These are phyloP conservation scores for Pygmarrhopalites habei DNA, from an alignment of 1,140 invertebrate species.

Conservation along the genomic window DNA sequence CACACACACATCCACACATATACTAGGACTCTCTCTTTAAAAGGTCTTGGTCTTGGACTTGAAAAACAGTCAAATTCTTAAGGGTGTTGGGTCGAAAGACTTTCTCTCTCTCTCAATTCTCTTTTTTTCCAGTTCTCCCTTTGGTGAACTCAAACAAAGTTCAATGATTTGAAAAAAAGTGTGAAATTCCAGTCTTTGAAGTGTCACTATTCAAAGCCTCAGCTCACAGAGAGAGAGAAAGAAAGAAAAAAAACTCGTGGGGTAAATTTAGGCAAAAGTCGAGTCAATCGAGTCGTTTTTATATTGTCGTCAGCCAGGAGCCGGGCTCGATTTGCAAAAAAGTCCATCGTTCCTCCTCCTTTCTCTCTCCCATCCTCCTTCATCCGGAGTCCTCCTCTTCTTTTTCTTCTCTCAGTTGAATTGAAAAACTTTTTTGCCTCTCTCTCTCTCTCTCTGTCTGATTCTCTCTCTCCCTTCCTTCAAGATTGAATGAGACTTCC, in stretches of 20 bases:
- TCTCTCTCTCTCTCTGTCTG: not conserved
- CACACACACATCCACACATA: too few species aligned
- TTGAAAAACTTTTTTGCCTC: conserved; percentile 7
- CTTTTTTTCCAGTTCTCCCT: not conserved
- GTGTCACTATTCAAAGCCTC: conserved; percentile 6
- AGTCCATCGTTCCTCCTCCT: not conserved
- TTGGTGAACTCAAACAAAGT: conserved; percentile 14
- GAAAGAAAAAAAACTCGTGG: not conserved
- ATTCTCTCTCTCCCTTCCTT: not conserved
- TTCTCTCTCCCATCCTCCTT: not conserved
- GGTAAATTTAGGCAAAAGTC: not conserved
- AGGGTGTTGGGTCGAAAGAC: not conserved
- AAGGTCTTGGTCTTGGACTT: not conserved
- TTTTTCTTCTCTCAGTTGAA: not conserved
- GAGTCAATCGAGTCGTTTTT: conserved; percentile 6
- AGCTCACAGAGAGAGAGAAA: not conserved
- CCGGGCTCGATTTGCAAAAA: conserved; percentile 12
- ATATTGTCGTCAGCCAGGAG: conserved; percentile 11
- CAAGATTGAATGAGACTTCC: conserved; percentile 9
- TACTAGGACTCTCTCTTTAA: too few species aligned
- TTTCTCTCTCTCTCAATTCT: not conserved
- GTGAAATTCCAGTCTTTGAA: conserved; percentile 16
- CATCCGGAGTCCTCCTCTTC: not conserved
- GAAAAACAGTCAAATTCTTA: not conserved
- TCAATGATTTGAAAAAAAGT: conserved; percentile 16